A percentile compares a stretch with the other conserved stretches of the same genome.
These are phyloP conservation scores for Diplosoma virens DNA, from an alignment of 23 tunicate species.

Conservation along the genomic window DNA sequence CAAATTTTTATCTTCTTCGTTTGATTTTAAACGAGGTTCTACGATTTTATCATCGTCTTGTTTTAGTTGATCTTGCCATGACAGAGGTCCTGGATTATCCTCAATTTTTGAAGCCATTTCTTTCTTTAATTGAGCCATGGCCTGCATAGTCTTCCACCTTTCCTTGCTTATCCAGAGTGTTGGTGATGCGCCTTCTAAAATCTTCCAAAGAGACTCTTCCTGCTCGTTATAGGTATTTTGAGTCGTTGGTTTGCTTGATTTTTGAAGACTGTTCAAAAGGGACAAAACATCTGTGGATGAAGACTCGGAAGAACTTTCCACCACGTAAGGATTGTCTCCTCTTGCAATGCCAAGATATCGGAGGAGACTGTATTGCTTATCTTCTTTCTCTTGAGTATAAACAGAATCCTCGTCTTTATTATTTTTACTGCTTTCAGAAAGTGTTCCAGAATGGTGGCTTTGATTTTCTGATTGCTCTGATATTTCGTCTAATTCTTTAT, in stretches of 20 bases:
- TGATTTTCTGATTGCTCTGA: background rate
- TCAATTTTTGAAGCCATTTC: background rate
- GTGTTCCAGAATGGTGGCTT: background rate
- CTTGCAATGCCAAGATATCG: conserved; percentile 59
- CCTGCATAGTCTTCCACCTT: conserved; percentile 35
- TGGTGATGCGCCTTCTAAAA: conserved; percentile 61
- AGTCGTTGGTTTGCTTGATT: background rate
- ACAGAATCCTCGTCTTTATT: background rate
- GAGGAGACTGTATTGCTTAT: conserved; percentile 39
- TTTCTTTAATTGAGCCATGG: conserved; percentile 11
- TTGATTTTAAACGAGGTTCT: background rate
- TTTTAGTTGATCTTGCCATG: conserved; percentile 53
- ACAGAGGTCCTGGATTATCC: conserved; percentile 26
- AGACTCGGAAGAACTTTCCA: conserved; percentile 32
- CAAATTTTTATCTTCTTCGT: background rate
- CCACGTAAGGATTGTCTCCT: conserved; percentile 51
- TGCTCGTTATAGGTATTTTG: background rate
- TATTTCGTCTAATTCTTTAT: background rate
- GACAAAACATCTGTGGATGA: conserved; percentile 47
- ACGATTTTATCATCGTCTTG: conserved; percentile 30
- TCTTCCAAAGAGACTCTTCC: conserved; percentile 70
- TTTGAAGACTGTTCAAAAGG: background rate
- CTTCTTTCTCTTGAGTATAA: conserved; percentile 17
- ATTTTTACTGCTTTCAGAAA: background rate
- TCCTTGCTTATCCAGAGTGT: conserved; percentile 60